Base-by-base conservation (phyloP, 2,113 vertebrate species). In the Redunca redunca region DNA sequence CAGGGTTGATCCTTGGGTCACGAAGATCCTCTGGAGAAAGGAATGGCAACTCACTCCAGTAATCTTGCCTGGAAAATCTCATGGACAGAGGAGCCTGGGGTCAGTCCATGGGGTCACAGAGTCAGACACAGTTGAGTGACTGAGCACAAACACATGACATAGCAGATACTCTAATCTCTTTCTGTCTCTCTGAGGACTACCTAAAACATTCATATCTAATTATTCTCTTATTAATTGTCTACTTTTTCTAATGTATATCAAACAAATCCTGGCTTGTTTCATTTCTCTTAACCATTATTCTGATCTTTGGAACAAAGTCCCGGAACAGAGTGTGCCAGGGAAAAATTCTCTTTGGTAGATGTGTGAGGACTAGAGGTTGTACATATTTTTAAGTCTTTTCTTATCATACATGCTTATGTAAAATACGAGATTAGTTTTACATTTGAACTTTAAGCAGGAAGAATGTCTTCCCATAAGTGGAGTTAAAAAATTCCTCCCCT, bases 391-490 rank as follows among this genome's bases (percentile, higher is more conserved):
- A 64, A 92, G 87, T 95, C 55, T 95, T 97, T 90, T 86, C 91
- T 60, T 94, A 96, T 64, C 43, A 52, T 52, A 87, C 28, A 19
- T 64, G 83, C 50, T 96, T 93, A 48, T 53, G 60, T 64, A 97
- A 97, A 97, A 96, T 62, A 83, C 81, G 89, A 97, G 53, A 85
- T 90, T 92, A 40, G 77, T 94, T 94, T 98, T 96, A 91, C 67
- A 95, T 96, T 96, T 96, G 94, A 98, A 90, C 80, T 98, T 97
- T 96, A 97, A 97, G 77, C 91, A 91, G 64, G 36, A 97, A 96
- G 83, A 97, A 96, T 90, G 64, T 85, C 87, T 96, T 96, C 43
- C 30, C 91, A 60, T 81, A 95, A 97, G 88, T 97, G 67, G 81
- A 90, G 93, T 58, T 97, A 92, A 95, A 92, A 95, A 98, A 96